Conservation (phyloP, 2,888 invertebrate species). For the Heteromyza rotundicornis region DNA sequence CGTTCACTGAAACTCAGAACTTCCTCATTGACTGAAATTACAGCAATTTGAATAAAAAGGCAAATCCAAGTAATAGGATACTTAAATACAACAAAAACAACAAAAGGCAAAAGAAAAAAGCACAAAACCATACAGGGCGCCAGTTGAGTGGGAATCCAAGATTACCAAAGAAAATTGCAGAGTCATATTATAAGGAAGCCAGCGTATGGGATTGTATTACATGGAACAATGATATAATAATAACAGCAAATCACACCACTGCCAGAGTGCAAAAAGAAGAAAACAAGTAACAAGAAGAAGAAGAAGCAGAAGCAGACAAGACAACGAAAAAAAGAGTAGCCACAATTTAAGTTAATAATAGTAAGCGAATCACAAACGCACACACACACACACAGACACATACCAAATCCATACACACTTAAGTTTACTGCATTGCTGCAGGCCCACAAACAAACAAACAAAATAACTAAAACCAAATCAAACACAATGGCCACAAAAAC, state of each 20-base stretch:
- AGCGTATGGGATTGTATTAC: slow-evolving; percentile 14
- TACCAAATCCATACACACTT: background rate
- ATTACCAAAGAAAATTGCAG: slow-evolving; percentile 10
- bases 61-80: slow-evolving; percentile 2
- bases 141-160: slow-evolving; percentile 7
- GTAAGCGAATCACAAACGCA: background rate
- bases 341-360: slow-evolving; percentile 1
- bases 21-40: slow-evolving; percentile 32
- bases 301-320: slow-evolving; percentile 4
- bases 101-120: slow-evolving; percentile 11
- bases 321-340: background rate
- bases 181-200: background rate
- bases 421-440: background rate
- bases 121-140: slow-evolving; percentile 8
- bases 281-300: background rate
- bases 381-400: background rate
- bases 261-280: background rate
- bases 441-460: background rate
- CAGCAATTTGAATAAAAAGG: slow-evolving; percentile 13
- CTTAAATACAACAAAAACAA: background rate
- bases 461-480: background rate
- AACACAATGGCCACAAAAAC: slow-evolving; percentile 38
- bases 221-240: slow-evolving; percentile 15
- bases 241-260: background rate
- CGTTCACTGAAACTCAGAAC: slow-evolving; percentile 23